These are phyloP conservation scores for Brachycybe producta DNA, from an alignment of 2,888 invertebrate species.

Conservation along the genomic window DNA sequence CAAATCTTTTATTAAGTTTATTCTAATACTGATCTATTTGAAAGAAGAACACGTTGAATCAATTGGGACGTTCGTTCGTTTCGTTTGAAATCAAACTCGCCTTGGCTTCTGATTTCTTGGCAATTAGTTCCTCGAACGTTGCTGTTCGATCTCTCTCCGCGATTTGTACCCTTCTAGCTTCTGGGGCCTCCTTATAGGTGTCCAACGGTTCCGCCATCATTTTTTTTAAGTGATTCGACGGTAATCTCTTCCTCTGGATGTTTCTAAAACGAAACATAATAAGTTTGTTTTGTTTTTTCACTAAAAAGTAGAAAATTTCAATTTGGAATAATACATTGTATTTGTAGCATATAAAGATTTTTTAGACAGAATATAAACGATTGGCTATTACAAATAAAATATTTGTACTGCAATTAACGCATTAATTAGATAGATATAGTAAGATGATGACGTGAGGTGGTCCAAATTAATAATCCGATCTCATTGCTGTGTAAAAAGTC, in stretches of 20 bases:
- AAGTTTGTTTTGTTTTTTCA: too few relatives aligned
- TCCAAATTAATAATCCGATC: too few relatives aligned
- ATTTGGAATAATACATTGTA: too few relatives aligned
- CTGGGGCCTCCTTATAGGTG: conserved; percentile 56
- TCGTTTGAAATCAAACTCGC: conserved; percentile 33
- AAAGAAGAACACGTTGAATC: conserved; percentile 5
- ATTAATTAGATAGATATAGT: too few relatives aligned
- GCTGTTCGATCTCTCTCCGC: conserved; percentile 62
- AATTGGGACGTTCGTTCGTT: background rate
- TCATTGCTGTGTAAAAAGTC: too few relatives aligned
- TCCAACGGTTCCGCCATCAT: conserved; percentile 65
- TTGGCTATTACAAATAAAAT: too few relatives aligned
- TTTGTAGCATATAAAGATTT: too few relatives aligned
- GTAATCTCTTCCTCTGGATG: conserved; percentile 61
- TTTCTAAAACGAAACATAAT: too few relatives aligned
- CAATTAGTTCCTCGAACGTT: conserved; percentile 49
- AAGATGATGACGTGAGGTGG: too few relatives aligned
- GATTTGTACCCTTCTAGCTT: conserved; percentile 59
- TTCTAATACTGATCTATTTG: conserved; percentile 77
- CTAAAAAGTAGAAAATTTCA: too few relatives aligned
- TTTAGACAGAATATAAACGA: too few relatives aligned
- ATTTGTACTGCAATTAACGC: too few relatives aligned
- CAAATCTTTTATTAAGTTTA: conserved; percentile 77
- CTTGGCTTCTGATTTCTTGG: conserved; percentile 59
- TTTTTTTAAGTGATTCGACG: conserved; percentile 80